These are phyloP conservation scores for Papilio polyxenes DNA, from an alignment of 1,140 invertebrate genomes.

Conservation along the genomic window DNA sequence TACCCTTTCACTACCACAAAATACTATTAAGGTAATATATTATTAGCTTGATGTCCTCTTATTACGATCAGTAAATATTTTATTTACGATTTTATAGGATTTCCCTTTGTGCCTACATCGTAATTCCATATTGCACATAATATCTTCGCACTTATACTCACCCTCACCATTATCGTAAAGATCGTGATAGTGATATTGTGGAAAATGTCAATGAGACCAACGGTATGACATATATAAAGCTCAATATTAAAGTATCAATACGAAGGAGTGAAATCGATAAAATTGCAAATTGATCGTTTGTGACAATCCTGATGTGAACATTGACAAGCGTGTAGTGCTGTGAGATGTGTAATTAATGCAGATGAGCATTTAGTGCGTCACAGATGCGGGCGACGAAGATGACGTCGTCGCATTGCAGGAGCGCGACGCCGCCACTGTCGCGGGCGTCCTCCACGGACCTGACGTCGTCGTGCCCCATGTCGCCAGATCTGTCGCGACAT, in stretches of 20 bases:
- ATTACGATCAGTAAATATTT: not conserved
- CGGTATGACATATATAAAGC: not conserved
- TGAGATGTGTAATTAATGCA: slow-evolving; percentile 45
- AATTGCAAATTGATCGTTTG: slow-evolving; percentile 20
- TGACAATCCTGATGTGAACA: slow-evolving; percentile 22
- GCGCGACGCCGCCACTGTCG: slow-evolving; percentile 72
- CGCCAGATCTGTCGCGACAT: slow-evolving; percentile 43
- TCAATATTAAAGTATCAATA: slow-evolving; percentile 10
- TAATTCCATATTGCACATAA: not conserved
- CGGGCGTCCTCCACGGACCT: slow-evolving; percentile 66
- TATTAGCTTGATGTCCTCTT: not conserved
- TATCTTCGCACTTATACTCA: not conserved
- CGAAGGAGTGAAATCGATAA: not conserved
- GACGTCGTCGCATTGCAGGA: slow-evolving; percentile 75
- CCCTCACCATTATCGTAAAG: slow-evolving; percentile 8
- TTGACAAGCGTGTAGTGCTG: not conserved
- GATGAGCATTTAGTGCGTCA: slow-evolving; percentile 27
- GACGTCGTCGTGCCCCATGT: slow-evolving; percentile 43
- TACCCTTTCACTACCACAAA: too few species aligned
- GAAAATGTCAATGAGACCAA: slow-evolving; percentile 15
- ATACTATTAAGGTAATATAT: too few species aligned
- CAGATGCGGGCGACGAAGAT: slow-evolving; percentile 75
- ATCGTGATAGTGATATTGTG: slow-evolving; percentile 24
- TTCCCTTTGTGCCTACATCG: not conserved
- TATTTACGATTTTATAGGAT: not conserved